Evolutionary conservation across 2,113 vertebrate species (phyloP), one percentile per base, ranked within the genome.

Genomic region (Hirundichthys speculiger): DNA sequence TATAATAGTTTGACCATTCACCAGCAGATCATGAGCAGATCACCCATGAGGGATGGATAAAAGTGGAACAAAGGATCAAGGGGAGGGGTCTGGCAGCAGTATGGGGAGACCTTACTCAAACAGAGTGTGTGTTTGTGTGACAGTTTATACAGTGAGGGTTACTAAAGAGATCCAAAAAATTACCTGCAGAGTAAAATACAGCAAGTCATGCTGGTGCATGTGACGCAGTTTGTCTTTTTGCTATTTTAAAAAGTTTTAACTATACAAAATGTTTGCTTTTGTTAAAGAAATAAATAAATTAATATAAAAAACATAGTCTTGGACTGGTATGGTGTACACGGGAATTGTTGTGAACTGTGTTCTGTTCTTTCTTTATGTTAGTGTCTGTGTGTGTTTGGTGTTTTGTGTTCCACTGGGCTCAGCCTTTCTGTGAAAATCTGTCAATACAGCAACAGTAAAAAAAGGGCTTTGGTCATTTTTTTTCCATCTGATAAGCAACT

Each of bases 41-140:
- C 47, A 78, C 38, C 34, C 20, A 57, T 57, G 48, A 87, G 54
- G 55, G 41, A 82, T 57, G 62, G 59, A 78, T 73, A 71, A 78
- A 66, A 49, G 15, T 43, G 38, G 51, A 77, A 79, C 71, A 83
- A 77, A 78, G 73, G 60, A 54, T 71, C 63, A 79, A 73, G 73
- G 49, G 66, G 73, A 66, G 64, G 78, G 69, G 30, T 2, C 9
- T 66, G 73, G 64, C 27, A 16, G 60, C 55, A 56, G 56, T 25
- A 72, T 24, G 12, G 64, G 60, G 59, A 45, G 59, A 70, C 61
- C 41, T 66, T 30, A 64, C 62, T 65, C 63, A 69, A 69, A 46
- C 45, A 59, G 34, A 19, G 47, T 10, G 46, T 56, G 43, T 61
- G 67, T n/a, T n/a, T n/a, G n/a, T 45, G 57, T 34, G 30, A 40